Evolutionary conservation across 37 sponge, comb jelly and placozoan genomes (phyloP).

Genomic region (Theonella swinhoei): DNA sequence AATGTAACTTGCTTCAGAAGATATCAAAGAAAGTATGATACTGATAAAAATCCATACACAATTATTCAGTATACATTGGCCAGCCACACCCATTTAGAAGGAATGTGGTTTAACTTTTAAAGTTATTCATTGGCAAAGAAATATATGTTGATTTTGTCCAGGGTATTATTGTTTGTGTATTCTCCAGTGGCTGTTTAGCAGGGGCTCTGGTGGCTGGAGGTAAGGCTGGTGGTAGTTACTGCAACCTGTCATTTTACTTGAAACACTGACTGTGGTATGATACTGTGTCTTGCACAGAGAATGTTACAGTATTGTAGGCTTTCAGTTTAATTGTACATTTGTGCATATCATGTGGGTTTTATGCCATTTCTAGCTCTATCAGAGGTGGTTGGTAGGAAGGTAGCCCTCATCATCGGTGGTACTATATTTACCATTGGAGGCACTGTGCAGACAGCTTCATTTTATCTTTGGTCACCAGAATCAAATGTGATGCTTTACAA

Average conservation of each 20-base stretch:
- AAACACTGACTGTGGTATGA: too few relatives aligned
- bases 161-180: conserved; percentile 53
- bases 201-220: conserved; percentile 74
- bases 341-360: too few relatives aligned
- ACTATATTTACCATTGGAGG: conserved; percentile 66
- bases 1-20: neutral
- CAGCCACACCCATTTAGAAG: neutral
- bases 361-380: conserved; percentile 76
- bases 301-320: too few relatives aligned
- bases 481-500: too few relatives aligned
- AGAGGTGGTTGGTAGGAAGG: conserved; percentile 63
- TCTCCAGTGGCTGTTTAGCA: conserved; percentile 48
- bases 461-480: conserved; percentile 71
- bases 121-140: neutral
- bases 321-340: too few relatives aligned
- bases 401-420: conserved; percentile 59
- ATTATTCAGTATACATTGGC: neutral
- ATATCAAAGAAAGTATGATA: conserved; percentile 13
- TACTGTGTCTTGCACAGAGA: too few relatives aligned
- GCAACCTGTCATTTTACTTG: neutral
- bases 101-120: neutral
- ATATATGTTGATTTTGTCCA: neutral
- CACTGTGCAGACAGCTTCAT: conserved; percentile 42
- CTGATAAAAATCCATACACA: conserved; percentile 11
- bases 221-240: neutral